These are phyloP conservation scores for Dryoscopus gambensis DNA, from an alignment of 2,113 vertebrate species.

Conservation along the genomic window DNA sequence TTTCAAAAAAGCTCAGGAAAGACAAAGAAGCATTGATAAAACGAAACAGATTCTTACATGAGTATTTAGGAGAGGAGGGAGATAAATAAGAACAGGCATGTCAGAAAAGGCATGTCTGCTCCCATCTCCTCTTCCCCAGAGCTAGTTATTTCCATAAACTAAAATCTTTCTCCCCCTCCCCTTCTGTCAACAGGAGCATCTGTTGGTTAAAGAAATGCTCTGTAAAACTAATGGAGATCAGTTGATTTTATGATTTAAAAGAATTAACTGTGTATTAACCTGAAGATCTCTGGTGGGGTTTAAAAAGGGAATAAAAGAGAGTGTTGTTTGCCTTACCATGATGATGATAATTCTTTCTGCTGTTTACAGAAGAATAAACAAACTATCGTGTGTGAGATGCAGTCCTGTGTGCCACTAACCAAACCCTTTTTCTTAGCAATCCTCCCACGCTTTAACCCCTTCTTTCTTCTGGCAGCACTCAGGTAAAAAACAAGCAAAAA, in stretches of 20 bases:
- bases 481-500: slow-evolving; percentile 11
- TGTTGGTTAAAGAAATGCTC: background rate
- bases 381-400: slow-evolving; percentile 23
- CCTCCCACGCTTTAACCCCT: slow-evolving; percentile 58
- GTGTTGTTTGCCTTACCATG: slow-evolving; percentile 72
- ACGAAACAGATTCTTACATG: background rate
- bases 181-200: slow-evolving; percentile 21
- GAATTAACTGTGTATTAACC: background rate
- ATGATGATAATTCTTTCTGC: slow-evolving; percentile 60
- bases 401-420: slow-evolving; percentile 42
- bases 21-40: background rate
- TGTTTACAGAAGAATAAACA: slow-evolving; percentile 60
- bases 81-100: slow-evolving; percentile 6
- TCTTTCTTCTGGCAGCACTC: slow-evolving; percentile 23
- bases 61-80: background rate
- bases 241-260: background rate
- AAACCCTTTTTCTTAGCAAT: slow-evolving; percentile 52
- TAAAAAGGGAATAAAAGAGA: slow-evolving; percentile 2
- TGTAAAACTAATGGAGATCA: background rate
- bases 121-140: slow-evolving; percentile 56
- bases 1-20: background rate
- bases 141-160: slow-evolving; percentile 52
- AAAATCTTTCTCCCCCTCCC: slow-evolving; percentile 22
- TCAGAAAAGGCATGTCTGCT: slow-evolving; percentile 49
- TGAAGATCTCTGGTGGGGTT: background rate